Evolutionary conservation across 2,113 vertebrate genomes (phyloP).

Genomic region (Zonotrichia leucophrys): DNA sequence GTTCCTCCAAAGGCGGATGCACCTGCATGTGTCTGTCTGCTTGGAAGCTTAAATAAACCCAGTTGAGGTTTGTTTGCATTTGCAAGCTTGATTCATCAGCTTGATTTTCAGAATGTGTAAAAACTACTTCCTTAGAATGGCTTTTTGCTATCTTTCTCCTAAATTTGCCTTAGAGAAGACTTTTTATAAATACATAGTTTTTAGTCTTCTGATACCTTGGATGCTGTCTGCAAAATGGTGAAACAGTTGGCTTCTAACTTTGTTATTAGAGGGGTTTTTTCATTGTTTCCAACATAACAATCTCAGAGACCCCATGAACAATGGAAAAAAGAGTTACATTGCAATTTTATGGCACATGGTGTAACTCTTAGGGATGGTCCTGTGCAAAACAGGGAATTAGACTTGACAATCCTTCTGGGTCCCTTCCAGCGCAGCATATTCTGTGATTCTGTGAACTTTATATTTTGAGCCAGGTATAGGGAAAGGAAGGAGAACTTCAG

Average conservation of each 20-base stretch:
- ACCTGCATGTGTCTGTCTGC: constrained; percentile 21
- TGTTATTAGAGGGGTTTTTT: neutral
- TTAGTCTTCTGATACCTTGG: neutral
- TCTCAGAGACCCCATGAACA: neutral
- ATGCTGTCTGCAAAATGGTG: neutral
- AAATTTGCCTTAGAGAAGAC: neutral
- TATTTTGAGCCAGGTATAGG: neutral
- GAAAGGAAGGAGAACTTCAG: neutral
- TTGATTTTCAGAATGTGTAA: neutral
- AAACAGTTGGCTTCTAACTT: neutral
- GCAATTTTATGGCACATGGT: neutral
- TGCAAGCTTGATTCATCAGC: constrained; percentile 14
- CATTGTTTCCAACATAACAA: neutral
- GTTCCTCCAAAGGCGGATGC: constrained; percentile 8
- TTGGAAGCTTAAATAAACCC: constrained; percentile 42
- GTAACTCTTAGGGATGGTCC: neutral
- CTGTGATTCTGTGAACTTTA: neutral
- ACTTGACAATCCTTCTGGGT: neutral
- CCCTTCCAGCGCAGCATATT: neutral
- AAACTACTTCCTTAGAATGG: neutral
- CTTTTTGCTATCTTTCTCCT: neutral
- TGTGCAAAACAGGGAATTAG: neutral
- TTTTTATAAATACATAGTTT: neutral
- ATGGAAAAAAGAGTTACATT: neutral
- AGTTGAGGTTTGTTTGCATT: constrained; percentile 27